Conservation (phyloP, 2,888 invertebrate genomes). For the Malachius bipustulatus region DNA sequence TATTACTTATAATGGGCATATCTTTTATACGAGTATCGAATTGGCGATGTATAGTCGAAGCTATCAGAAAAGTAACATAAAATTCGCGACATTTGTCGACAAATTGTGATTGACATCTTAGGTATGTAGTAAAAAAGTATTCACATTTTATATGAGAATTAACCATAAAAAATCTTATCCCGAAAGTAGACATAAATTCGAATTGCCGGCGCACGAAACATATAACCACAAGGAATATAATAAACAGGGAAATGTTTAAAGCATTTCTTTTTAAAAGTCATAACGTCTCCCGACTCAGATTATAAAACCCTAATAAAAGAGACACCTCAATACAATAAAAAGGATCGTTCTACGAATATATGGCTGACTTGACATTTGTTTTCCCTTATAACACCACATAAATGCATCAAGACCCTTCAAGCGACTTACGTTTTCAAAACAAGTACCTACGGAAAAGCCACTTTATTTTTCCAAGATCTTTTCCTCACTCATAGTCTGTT, state of each 20-base stretch:
- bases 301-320: slow-evolving; percentile 32
- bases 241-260: slow-evolving; percentile 30
- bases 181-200: slow-evolving; percentile 28
- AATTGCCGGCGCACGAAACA: slow-evolving; percentile 26
- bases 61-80: too few relatives aligned
- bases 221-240: slow-evolving; percentile 31
- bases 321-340: slow-evolving; percentile 32
- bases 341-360: slow-evolving; percentile 26
- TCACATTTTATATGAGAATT: slow-evolving; percentile 23
- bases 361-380: slow-evolving; percentile 31
- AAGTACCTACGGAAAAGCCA: too few relatives aligned
- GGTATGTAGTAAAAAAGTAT: background rate
- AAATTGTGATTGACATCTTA: slow-evolving; percentile 1
- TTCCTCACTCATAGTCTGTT: too few relatives aligned
- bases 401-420: too few relatives aligned
- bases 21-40: too few relatives aligned
- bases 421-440: too few relatives aligned
- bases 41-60: too few relatives aligned
- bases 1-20: too few relatives aligned
- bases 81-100: too few relatives aligned
- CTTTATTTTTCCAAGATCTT: too few relatives aligned
- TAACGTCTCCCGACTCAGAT: slow-evolving; percentile 28
- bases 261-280: slow-evolving; percentile 32
- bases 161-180: slow-evolving; percentile 30
- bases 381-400: slow-evolving; percentile 24